Base-by-base conservation (phyloP, 2,797 vertebrate species). In the Gymnoscopelus microlampas region DNA sequence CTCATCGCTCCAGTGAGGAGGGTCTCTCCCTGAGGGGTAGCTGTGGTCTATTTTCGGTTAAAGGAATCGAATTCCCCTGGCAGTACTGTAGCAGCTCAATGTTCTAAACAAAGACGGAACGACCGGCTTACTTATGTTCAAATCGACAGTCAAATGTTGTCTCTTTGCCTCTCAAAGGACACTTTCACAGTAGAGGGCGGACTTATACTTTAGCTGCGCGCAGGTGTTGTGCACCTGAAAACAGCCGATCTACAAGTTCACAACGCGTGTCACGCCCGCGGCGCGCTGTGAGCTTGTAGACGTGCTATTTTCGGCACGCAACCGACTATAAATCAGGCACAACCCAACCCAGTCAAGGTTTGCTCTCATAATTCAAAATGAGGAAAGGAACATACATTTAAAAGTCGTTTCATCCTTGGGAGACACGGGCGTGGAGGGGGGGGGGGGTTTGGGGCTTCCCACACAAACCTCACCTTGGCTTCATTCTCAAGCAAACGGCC, bases 11-110 rank as follows among this genome's bases (percentile, higher is more conserved):
- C 19, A 19, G 19, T 19, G 19, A 19, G 19, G 19, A 19, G 19
- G 19, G 19, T 19, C 69, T 82, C 75, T 81, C 57, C 66, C 70
- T 70, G 60, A 79, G 65, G 55, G 78, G 39, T 10, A 76, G 76
- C 81, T 67, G 68, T 60, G 69, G 64, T 81, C 83, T 90, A 83
- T 88, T 90, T 88, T 81, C 39, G 63, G 85, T 85, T 29, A 85
- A 87, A 83, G 64, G 77, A 77, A 81, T 86, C 86, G 74, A 75
- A 88, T 84, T 87, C 87, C 84, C 84, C 58, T 80, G 87, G 82
- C 83, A 65, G 71, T 51, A 56, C 73, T 81, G 71, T 66, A 76
- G 83, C 88, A 87, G 76, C 66, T 84, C 87, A 86, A 84, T 19
- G 76, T 83, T 80, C 83, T 82, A 88, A 86, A 87, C 81, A 82